Percentiles rank a stretch among this genome's conserved stretches.
Conservation (phyloP, 2,797 vertebrate genomes). For the Enteromius viviparus region DNA sequence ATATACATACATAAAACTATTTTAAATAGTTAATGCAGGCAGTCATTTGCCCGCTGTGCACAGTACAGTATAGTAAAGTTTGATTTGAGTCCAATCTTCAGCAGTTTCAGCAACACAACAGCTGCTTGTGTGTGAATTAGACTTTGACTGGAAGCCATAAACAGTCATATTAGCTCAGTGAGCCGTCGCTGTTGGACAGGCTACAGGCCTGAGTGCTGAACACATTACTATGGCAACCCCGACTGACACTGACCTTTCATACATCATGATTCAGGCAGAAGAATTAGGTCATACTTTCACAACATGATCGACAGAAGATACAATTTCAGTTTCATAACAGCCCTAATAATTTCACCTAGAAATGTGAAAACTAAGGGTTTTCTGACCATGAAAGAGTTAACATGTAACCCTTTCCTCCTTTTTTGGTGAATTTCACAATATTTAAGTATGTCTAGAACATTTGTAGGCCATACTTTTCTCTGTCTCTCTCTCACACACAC, state of each 20-base stretch:
- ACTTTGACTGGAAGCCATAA: constrained; percentile 49
- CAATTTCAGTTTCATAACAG: neutral
- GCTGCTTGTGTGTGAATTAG: constrained; percentile 14
- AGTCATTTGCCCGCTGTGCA: neutral
- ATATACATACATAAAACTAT: neutral
- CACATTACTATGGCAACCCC: constrained; percentile 63
- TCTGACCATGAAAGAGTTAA: neutral
- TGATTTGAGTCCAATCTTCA: constrained; percentile 1
- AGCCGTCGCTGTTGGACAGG: constrained; percentile 41
- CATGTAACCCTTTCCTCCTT: neutral
- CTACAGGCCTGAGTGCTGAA: constrained; percentile 41
- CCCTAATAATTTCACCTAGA: neutral
- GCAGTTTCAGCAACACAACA: constrained; percentile 18
- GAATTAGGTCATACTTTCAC: constrained; percentile 21
- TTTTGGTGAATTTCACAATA: neutral
- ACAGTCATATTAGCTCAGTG: constrained; percentile 49
- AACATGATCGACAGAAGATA: neutral
- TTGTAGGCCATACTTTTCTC: neutral
- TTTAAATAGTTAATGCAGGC: neutral
- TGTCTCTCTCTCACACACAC: neutral
- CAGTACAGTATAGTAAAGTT: neutral
- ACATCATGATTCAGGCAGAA: constrained; percentile 29
- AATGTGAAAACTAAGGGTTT: neutral
- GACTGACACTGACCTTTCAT: constrained; percentile 23
- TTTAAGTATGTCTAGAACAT: neutral